Evolutionary conservation across 2,797 vertebrate species (phyloP).

Genomic region (Alfaro cultratus): DNA sequence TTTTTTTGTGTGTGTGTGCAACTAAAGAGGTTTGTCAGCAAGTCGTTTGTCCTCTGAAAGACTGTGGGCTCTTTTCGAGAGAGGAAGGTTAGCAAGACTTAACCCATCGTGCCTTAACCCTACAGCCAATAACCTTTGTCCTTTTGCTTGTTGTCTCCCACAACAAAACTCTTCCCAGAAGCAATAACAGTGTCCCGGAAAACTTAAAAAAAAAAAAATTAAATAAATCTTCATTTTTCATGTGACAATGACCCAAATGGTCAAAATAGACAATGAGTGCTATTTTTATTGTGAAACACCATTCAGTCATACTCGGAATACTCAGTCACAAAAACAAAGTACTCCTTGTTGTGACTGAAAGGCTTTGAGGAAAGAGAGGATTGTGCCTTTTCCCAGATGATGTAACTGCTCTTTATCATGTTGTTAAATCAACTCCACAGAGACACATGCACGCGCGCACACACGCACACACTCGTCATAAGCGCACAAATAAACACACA

Average conservation of each 20-base stretch:
- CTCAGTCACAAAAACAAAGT: constrained; percentile 17
- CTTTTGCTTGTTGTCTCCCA: constrained; percentile 67
- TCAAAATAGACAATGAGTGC: constrained; percentile 27
- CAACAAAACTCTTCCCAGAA: constrained; percentile 50
- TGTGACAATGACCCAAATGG: constrained; percentile 28
- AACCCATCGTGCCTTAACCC: constrained; percentile 66
- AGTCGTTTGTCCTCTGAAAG: constrained; percentile 20
- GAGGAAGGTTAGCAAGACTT: constrained; percentile 67
- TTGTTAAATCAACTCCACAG: constrained; percentile 34
- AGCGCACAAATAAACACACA: constrained; percentile 4
- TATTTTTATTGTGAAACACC: constrained; percentile 38
- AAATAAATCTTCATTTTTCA: constrained; percentile 2
- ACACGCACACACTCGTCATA: constrained; percentile 4
- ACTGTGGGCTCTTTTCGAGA: constrained; percentile 36
- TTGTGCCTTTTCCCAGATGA: constrained; percentile 53
- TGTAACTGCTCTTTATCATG: constrained; percentile 60
- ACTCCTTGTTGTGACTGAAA: constrained; percentile 52
- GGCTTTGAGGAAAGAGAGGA: constrained; percentile 34
- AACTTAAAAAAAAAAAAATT: not conserved
- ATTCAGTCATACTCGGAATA: constrained; percentile 20
- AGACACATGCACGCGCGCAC: constrained; percentile 23
- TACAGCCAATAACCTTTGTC: constrained; percentile 68
- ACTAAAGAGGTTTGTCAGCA: constrained; percentile 32
- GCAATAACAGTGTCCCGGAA: constrained; percentile 24
- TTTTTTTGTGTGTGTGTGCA: constrained; percentile 22